Percentiles rank a stretch among this genome's conserved stretches.
Conservation (phyloP, 2,113 vertebrate genomes). For the Boleophthalmus pectinirostris region DNA sequence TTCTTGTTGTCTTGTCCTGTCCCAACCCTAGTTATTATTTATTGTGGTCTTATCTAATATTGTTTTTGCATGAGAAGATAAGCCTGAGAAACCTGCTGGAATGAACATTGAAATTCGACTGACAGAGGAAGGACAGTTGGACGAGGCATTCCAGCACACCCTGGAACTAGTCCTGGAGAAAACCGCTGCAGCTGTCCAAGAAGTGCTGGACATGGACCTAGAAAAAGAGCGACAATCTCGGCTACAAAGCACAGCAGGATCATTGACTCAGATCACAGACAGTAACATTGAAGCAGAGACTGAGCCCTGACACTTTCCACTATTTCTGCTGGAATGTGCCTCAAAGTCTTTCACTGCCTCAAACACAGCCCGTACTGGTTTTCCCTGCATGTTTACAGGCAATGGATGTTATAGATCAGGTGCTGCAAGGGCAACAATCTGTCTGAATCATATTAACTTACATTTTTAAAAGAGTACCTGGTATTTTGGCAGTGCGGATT, state of each 20-base stretch:
- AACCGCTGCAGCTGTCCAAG: constrained; percentile 42
- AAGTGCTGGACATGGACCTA: constrained; percentile 30
- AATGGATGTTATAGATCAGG: constrained; percentile 1
- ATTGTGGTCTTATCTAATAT: neutral
- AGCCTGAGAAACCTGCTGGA: constrained; percentile 56
- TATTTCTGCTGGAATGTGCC: constrained; percentile 23
- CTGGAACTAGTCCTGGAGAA: constrained; percentile 73
- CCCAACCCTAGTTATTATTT: neutral
- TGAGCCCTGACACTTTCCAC: constrained; percentile 42
- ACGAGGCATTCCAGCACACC: constrained; percentile 41
- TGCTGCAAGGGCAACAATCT: neutral
- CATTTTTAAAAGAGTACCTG: constrained; percentile 6
- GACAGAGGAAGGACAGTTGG: constrained; percentile 65
- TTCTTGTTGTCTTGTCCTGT: too few relatives aligned
- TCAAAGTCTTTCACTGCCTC: constrained; percentile 52
- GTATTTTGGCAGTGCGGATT: constrained; percentile 10
- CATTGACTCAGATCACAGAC: constrained; percentile 25
- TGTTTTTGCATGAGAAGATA: constrained; percentile 49
- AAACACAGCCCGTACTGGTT: constrained; percentile 28
- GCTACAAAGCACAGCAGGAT: constrained; percentile 26
- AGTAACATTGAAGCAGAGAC: constrained; percentile 24
- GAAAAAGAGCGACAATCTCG: constrained; percentile 6
- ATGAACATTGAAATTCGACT: constrained; percentile 78
- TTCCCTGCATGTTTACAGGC: constrained; percentile 32
- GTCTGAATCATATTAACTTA: constrained; percentile 16